Base-by-base conservation (phyloP, 2,113 vertebrate genomes). In the Choloepus hoffmanni region DNA sequence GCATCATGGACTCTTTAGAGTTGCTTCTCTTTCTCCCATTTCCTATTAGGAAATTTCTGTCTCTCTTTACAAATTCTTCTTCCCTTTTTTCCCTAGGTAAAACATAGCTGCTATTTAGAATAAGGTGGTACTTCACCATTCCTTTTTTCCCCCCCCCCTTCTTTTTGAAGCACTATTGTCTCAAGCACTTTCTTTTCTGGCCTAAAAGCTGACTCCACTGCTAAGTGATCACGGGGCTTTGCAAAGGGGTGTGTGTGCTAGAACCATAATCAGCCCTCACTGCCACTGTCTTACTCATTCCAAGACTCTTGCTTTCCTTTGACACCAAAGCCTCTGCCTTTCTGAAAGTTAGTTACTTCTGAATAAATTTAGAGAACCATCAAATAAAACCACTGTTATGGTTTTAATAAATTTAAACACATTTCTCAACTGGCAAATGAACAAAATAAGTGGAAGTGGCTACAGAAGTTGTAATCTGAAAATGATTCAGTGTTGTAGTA, bases 321-420 rank as follows among this genome's bases (percentile, higher is more conserved):
- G 50, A 68, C 12, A 48, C 18, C 7, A 26, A 53, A 81, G n/a
- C 18, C n/a, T 85, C 50, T 77, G 48, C 26, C 72, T 73, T 36
- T 58, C 24, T 62, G 45, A 62, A 85, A 82, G 18, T 26, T 67
- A 68, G 30, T 84, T 73, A 86, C 28, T 95, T 65, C 50, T 21
- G 33, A 74, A 85, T 60, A 67, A 40, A 58, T 28, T 43, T 92
- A 68, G 81, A 92, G 60, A 82, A 68, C 79, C 14, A 50, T 16
- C 23, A 73, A 68, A 90, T 50, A 60, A 74, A 85, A 23, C 67
- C 33, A 68, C 43, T 45, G 30, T 77, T 86, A 58, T 11, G 10
- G 67, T 76, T 40, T 68, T 68, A 60, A 85, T 73, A 65, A n/a
- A 73, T n/a, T 26, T 65, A 85, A 72, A 36, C 9, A 28, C 23